Base-by-base conservation (phyloP, 2,888 invertebrate species). In the Neoscelio sp. region DNA sequence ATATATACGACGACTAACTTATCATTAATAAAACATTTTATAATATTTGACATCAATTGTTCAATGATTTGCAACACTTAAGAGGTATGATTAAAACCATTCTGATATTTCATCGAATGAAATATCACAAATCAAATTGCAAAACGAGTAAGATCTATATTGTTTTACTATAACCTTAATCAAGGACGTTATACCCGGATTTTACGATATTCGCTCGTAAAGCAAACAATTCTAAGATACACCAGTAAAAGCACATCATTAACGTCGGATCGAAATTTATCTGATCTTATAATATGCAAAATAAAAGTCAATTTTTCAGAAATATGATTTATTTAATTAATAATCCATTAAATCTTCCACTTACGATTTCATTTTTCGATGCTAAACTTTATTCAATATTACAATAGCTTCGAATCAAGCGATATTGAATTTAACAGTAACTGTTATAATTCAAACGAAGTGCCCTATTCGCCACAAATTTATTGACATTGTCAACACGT, bases 401-500 rank as follows among this genome's bases (percentile, higher is more conserved):
- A 4, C 6, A 35, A 46, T 26, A 13, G 5, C n/a, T 10, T 35
- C 15, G 23, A 56, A 30, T 28, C 58, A 12, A 44, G 17, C 23
- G 23, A 23, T 33, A 20, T 30, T n/a, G 40, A 30, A 67, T 54
- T 44, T 15, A 70, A 48, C 38, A 30, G 54, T 58, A 30, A 70
- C 18, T 20, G 40, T 50, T 70, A 23, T 70, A 70, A 58, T 50
- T 71, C 52, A 71, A 71, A 44, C 62, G 12, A 56, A 65, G 40
- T 48, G 56, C 17, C 48, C 65, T 58, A 67, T 60, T 60, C 52
- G 40, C 44, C 20, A 35, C 44, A 46, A 75, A 75, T 75, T 75
- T 75, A 75, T 75, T 10, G 67, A 38, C 52, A 75, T 46, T 44
- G 60, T 75, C 58, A 74, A 74, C 33, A 40, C n/a, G 46, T 65